phyloP scores from a whole-genome alignment of 2,797 vertebrate genomes.

The Ibycter americanus region DNA sequence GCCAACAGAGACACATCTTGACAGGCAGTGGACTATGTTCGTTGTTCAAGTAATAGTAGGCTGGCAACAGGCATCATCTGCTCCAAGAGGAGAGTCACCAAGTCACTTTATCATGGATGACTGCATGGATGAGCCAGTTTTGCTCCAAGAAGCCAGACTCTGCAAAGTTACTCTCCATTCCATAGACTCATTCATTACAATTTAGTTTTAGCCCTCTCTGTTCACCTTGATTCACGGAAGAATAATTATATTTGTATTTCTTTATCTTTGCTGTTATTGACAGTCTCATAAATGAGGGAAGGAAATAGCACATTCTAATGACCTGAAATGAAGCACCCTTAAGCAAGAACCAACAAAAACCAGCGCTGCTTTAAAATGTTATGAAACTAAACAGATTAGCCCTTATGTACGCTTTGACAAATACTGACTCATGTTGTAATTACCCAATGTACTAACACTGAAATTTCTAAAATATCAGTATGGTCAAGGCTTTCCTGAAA shows the following conservation, averaged over 20 bases:
- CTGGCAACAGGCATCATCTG: not conserved
- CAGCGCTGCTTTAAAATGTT: not conserved
- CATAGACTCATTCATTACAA: not conserved
- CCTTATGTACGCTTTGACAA: not conserved
- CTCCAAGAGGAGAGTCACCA: not conserved
- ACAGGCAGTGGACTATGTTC: not conserved
- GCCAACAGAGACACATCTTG: not conserved
- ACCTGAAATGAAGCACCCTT: not conserved
- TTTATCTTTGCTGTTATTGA: not conserved
- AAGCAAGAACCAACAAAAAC: not conserved
- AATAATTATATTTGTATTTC: not conserved
- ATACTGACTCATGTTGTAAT: not conserved
- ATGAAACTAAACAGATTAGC: not conserved
- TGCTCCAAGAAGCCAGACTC: not conserved
- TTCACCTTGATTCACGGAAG: not conserved
- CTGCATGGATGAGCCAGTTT: not conserved
- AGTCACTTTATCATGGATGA: not conserved
- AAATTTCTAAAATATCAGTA: not conserved
- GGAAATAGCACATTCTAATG: not conserved
- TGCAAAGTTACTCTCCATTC: not conserved
- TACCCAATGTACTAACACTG: not conserved
- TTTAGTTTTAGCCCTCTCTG: not conserved
- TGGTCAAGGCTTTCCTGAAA: not conserved
- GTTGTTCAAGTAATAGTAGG: not conserved
- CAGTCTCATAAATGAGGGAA: not conserved